phyloP scores from a whole-genome alignment of 1,140 invertebrate genomes.

The Eueides isabella region DNA sequence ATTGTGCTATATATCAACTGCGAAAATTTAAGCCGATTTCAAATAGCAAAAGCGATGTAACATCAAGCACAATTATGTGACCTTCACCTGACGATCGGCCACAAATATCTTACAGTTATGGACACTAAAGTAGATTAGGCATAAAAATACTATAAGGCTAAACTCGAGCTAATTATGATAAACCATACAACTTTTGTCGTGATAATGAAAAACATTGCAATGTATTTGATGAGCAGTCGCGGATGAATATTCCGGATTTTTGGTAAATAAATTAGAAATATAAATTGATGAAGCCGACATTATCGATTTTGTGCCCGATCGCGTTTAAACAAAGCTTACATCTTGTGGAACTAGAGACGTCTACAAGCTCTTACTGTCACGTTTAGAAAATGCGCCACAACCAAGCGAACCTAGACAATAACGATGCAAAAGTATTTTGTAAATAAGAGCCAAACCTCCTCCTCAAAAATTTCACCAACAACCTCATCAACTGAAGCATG shows the following conservation, averaged over 20 bases:
- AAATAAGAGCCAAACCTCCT: conserved; percentile 73
- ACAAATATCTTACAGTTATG: conserved; percentile 20
- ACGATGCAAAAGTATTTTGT: conserved; percentile 32
- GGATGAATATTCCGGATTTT: conserved; percentile 1
- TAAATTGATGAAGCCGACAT: conserved; percentile 10
- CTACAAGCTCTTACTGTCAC: conserved; percentile 30
- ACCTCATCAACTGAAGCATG: conserved; percentile 79
- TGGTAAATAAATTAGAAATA: background rate
- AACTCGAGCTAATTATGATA: conserved; percentile 11
- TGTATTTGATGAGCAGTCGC: background rate
- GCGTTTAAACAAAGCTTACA: conserved; percentile 10
- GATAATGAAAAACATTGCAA: background rate
- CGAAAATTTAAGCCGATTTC: background rate
- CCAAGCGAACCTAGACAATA: conserved; percentile 31
- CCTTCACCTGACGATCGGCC: conserved; percentile 19
- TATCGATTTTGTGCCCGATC: conserved; percentile 27
- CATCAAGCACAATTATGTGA: conserved; percentile 10
- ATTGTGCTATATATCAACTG: background rate
- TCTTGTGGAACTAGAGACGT: conserved; percentile 17
- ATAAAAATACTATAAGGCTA: conserved; percentile 2
- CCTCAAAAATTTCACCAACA: conserved; percentile 68
- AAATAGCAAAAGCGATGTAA: conserved; percentile 19
- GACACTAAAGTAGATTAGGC: background rate
- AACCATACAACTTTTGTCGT: background rate
- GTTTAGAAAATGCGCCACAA: conserved; percentile 18